Conservation (phyloP, 2,888 invertebrate genomes). For the Papilio elwesi region DNA sequence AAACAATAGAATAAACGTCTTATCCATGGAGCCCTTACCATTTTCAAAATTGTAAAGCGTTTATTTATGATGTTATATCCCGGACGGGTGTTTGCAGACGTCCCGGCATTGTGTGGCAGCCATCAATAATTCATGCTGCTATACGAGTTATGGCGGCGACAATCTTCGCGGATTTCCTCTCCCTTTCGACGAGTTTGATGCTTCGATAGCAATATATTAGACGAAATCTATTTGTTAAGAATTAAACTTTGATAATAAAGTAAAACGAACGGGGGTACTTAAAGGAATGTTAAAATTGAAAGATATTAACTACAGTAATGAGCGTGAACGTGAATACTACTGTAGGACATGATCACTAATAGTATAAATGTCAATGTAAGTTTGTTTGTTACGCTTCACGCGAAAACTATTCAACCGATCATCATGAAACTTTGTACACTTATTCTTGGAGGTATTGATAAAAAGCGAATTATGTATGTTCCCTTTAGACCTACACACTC, state of each 20-base stretch:
- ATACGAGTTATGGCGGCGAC: slow-evolving; percentile 67
- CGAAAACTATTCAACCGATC: no score
- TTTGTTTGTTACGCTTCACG: no score
- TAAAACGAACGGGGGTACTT: no score
- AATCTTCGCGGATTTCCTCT: slow-evolving; percentile 66
- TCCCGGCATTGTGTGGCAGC: slow-evolving; percentile 50
- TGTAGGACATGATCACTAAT: no score
- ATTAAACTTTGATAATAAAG: slow-evolving; percentile 28
- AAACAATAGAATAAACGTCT: not conserved
- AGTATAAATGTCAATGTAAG: no score
- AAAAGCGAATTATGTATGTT: no score
- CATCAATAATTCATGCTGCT: slow-evolving; percentile 74
- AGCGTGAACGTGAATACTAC: no score
- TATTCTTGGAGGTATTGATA: no score
- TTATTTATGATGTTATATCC: slow-evolving; percentile 56
- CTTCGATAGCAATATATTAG: slow-evolving; percentile 44
- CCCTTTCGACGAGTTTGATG: slow-evolving; percentile 49
- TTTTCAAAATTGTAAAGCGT: slow-evolving; percentile 48
- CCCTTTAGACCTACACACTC: no score
- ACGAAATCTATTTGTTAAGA: not conserved
- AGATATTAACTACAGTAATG: no score
- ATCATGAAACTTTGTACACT: no score
- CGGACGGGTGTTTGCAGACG: slow-evolving; percentile 38
- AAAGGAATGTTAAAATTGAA: no score
- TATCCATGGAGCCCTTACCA: slow-evolving; percentile 41